Evolutionary conservation across 2,797 vertebrate genomes (phyloP), one percentile per base, ranked within the genome.

Genomic region (Hoplostethus mediterraneus): DNA sequence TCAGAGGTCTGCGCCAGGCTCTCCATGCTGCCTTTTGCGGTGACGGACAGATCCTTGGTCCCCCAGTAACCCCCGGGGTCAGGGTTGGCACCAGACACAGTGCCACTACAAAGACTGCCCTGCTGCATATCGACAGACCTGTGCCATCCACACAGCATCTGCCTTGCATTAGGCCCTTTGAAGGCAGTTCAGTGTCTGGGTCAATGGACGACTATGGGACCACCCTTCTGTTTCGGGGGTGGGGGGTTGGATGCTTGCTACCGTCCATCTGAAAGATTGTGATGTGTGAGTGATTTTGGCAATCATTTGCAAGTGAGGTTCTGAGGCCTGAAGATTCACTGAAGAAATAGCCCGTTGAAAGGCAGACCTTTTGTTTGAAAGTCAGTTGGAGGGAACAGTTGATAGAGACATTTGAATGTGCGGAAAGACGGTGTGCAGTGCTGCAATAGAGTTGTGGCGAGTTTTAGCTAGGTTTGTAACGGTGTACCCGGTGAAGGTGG

Each of bases 21-120:
- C 92, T 78, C 82, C 76, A 86, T 69, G 87, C 63, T 1, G 63
- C 83, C 83, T 84, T 91, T 71, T 67, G 67, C 73, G 65, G 75
- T 94, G 92, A 93, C 73, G 62, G 93, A 92, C 90, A 89, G 82
- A 79, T 90, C 89, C 69, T 80, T 84, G 84, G 74, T 85, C 73
- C 52, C 54, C 42, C 73, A 59, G 60, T 71, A 61, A 76, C 78
- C 64, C 86, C 83, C 31, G 81, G 87, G 89, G 86, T 88, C 83
- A 86, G 75, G 59, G 80, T 90, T 94, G 91, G 90, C 93, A 90
- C 64, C 63, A 77, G 44, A 52, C 49, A 65, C 72, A 73, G 69
- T 74, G 77, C 63, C 73, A 55, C 65, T 71, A 89, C 79, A 91
- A 90, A 89, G 87, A 83, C 76, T 47, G 44, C 38, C 58, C 58